A percentile compares a stretch with the other conserved stretches of the same genome.
Conservation (phyloP, 2,888 invertebrate species). For the Machimus atricapillus region DNA sequence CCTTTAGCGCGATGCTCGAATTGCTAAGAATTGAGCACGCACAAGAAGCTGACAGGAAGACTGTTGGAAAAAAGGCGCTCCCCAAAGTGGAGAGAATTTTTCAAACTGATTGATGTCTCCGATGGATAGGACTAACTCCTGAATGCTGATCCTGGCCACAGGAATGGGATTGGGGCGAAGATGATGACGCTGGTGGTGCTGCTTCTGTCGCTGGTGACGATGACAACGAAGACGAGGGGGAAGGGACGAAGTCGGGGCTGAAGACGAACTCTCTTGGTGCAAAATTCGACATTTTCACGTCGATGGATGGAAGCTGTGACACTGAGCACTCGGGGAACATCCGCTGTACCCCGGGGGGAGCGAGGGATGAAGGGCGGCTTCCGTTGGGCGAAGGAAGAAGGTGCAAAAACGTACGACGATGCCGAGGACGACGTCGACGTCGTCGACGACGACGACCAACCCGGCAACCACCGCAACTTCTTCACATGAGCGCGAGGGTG, state of each 20-base stretch:
- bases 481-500: constrained; percentile 38
- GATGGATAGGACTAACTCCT: constrained; percentile 29
- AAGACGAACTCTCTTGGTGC: not conserved
- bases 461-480: constrained; percentile 21
- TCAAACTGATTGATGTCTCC: constrained; percentile 39
- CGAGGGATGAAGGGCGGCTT: not conserved
- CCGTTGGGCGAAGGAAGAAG: not conserved
- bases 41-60: not conserved
- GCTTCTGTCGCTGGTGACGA: not conserved
- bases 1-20: not conserved
- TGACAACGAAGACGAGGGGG: not conserved
- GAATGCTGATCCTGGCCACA: constrained; percentile 16
- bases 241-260: not conserved
- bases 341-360: not conserved
- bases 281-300: constrained; percentile 33
- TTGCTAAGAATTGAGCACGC: not conserved
- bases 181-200: not conserved
- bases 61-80: not conserved
- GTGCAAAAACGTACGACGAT: constrained; percentile 17
- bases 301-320: constrained; percentile 8
- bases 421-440: not conserved
- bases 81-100: constrained; percentile 27
- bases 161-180: not conserved
- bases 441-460: not conserved
- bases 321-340: constrained; percentile 13